Conservation (phyloP, 1,140 invertebrate species). For the Trigoniulus corallinus region DNA sequence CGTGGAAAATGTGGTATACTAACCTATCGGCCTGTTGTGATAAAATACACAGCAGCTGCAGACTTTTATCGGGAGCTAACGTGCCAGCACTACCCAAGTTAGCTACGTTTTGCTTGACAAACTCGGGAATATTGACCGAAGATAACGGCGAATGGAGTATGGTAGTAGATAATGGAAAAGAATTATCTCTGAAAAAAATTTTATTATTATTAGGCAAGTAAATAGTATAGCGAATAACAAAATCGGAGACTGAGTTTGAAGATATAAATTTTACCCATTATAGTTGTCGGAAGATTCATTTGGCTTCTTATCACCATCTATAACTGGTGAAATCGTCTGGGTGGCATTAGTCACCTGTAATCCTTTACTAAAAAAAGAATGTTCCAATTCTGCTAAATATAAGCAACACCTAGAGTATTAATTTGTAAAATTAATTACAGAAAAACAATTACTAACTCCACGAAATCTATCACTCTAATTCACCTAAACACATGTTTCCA, state of each 20-base stretch:
- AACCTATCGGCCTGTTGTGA: constrained; percentile 65
- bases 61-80: neutral
- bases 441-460: too few species aligned
- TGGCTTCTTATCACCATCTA: neutral
- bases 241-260: neutral
- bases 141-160: neutral
- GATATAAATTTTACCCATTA: neutral
- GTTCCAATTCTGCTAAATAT: constrained; percentile 77
- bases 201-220: neutral
- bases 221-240: too few species aligned
- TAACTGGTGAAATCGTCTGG: neutral
- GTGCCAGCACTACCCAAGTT: neutral
- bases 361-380: constrained; percentile 53
- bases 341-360: neutral
- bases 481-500: constrained; percentile 79
- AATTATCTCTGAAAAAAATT: neutral
- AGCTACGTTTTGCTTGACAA: neutral
- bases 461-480: too few species aligned
- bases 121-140: neutral
- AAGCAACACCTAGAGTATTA: constrained; percentile 50
- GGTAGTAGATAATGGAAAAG: neutral
- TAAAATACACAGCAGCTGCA: constrained; percentile 59
- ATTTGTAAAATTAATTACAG: too few species aligned
- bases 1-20: constrained; percentile 1
- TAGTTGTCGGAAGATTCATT: neutral